Conservation (phyloP, 2,113 vertebrate species). For the Sisor rabdophorus region DNA sequence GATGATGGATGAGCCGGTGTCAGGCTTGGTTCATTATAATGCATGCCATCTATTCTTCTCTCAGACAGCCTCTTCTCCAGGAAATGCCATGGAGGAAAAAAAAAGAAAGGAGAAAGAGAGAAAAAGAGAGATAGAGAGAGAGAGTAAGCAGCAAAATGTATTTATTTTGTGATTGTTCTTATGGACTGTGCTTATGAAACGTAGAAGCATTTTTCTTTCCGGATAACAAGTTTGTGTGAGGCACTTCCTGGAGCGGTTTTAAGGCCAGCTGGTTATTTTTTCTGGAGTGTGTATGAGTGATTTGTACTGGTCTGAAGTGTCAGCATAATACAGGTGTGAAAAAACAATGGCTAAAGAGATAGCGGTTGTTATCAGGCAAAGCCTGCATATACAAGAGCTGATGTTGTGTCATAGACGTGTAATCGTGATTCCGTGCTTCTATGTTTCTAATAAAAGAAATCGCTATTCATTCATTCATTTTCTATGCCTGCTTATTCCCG, state of each 20-base stretch:
- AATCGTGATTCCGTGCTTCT: background rate
- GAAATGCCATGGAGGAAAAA: constrained; percentile 61
- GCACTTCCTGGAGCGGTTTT: constrained; percentile 7
- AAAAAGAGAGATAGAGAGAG: constrained; percentile 4
- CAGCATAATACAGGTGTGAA: background rate
- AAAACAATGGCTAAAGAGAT: constrained; percentile 2
- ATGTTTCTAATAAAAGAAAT: no score
- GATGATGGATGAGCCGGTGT: constrained; percentile 75
- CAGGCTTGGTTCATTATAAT: constrained; percentile 77
- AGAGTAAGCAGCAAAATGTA: constrained; percentile 33
- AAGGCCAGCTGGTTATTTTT: constrained; percentile 20
- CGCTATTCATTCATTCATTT: no score
- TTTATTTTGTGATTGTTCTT: constrained; percentile 46
- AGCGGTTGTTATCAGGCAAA: background rate
- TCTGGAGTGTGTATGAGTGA: background rate
- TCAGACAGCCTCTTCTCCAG: constrained; percentile 68
- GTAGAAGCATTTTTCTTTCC: constrained; percentile 28
- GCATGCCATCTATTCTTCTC: constrained; percentile 75
- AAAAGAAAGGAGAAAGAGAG: background rate
- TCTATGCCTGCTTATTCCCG: no score
- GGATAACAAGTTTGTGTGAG: constrained; percentile 22
- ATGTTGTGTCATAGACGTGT: background rate
- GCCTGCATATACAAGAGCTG: constrained; percentile 7
- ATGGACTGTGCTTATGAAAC: constrained; percentile 40
- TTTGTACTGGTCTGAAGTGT: constrained; percentile 10